Conservation (phyloP, 2,113 vertebrate genomes). For the Balaenoptera acutorostrata region DNA sequence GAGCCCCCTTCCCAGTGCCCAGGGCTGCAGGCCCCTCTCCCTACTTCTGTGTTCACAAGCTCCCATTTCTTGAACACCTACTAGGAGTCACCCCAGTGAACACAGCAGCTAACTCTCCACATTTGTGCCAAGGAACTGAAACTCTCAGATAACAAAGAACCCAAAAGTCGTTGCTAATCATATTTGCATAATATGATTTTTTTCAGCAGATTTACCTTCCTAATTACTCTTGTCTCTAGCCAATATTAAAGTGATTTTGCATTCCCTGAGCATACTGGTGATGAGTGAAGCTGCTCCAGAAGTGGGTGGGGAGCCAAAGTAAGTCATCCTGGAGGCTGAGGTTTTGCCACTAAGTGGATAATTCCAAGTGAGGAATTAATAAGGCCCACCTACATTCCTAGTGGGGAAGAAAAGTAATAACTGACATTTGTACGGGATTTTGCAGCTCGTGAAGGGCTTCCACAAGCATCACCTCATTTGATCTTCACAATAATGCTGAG, state of each 20-base stretch:
- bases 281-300: background rate
- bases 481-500: background rate
- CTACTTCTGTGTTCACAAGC: background rate
- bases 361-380: background rate
- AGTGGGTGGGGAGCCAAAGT: background rate
- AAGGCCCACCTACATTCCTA: background rate
- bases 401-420: background rate
- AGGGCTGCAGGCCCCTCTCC: background rate
- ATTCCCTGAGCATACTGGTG: constrained; percentile 23
- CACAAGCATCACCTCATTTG: background rate
- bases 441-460: background rate
- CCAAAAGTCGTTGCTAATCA: constrained; percentile 69
- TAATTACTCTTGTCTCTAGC: constrained; percentile 69
- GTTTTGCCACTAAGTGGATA: constrained; percentile 16
- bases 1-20: background rate
- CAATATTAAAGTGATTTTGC: constrained; percentile 71
- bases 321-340: background rate
- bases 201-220: constrained; percentile 71
- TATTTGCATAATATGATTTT: constrained; percentile 66
- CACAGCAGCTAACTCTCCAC: background rate
- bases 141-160: constrained; percentile 59
- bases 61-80: background rate
- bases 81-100: background rate
- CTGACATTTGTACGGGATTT: background rate
- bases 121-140: constrained; percentile 33